These are phyloP conservation scores for Pollenia angustigena DNA, from an alignment of 2,888 invertebrate species.

Conservation along the genomic window DNA sequence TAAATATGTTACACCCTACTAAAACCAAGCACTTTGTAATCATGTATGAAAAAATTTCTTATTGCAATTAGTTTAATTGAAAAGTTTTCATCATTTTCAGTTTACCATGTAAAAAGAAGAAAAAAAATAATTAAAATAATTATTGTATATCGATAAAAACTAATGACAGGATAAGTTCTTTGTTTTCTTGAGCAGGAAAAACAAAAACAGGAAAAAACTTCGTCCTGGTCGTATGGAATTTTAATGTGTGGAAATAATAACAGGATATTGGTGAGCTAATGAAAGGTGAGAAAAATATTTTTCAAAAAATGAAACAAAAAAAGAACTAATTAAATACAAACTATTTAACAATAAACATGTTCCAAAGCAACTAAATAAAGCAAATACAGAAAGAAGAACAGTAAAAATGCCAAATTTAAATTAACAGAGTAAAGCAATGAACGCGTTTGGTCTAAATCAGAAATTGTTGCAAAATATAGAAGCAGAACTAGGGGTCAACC, in stretches of 20 bases:
- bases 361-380: too few relatives aligned
- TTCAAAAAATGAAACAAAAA: too few relatives aligned
- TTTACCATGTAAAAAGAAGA: slow-evolving; percentile 7
- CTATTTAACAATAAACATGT: too few relatives aligned
- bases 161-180: slow-evolving; percentile 33
- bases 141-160: slow-evolving; percentile 27
- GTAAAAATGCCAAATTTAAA: too few relatives aligned
- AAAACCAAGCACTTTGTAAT: background rate
- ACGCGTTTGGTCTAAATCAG: too few relatives aligned
- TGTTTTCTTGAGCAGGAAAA: background rate
- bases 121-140: background rate
- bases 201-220: too few relatives aligned
- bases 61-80: slow-evolving; percentile 69
- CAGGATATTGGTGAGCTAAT: background rate
- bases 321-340: too few relatives aligned
- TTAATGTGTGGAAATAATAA: background rate
- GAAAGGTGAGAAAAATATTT: background rate
- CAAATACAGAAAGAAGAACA: too few relatives aligned
- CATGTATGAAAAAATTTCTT: slow-evolving; percentile 28
- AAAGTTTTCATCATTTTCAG: slow-evolving; percentile 44
- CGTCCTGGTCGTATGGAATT: background rate
- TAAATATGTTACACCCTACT: slow-evolving; percentile 4
- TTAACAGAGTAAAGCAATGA: too few relatives aligned
- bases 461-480: too few relatives aligned
- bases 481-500: too few relatives aligned